Evolutionary conservation across 1,140 invertebrate genomes (phyloP).

Genomic region (Drosophila hydei): DNA sequence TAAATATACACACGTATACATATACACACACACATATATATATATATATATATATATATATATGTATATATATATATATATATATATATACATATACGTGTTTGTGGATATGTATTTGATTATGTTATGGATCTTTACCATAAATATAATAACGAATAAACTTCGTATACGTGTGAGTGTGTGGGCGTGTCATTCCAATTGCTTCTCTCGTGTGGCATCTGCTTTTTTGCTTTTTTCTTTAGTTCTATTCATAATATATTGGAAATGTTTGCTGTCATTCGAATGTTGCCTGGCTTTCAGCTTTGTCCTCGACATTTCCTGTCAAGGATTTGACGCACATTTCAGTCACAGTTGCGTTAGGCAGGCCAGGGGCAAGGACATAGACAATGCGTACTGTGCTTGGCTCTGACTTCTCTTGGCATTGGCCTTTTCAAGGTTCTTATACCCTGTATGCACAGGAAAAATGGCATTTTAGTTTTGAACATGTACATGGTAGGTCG

Average conservation of each 20-base stretch:
- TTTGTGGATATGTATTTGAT: constrained; percentile 25
- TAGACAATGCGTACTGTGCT: not conserved
- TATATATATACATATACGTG: not conserved
- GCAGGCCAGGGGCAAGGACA: not conserved
- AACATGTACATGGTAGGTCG: too few relatives aligned
- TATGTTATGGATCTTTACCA: constrained; percentile 59
- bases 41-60: not conserved
- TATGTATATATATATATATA: constrained; percentile 10
- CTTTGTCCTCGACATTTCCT: constrained; percentile 62
- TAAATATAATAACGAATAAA: constrained; percentile 48
- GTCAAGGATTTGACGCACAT: constrained; percentile 67
- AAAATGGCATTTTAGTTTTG: not conserved
- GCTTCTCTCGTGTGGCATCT: constrained; percentile 19
- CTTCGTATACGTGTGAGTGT: constrained; percentile 25
- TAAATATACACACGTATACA: constrained; percentile 3
- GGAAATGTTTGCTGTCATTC: constrained; percentile 3
- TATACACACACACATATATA: too few relatives aligned
- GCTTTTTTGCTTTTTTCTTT: constrained; percentile 33
- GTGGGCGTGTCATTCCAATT: constrained; percentile 52
- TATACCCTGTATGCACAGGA: not conserved
- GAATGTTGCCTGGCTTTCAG: not conserved
- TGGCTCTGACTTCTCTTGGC: constrained; percentile 7
- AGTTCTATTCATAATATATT: not conserved
- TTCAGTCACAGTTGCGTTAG: constrained; percentile 10
- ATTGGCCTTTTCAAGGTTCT: constrained; percentile 33